Percentiles rank a stretch among this genome's conserved stretches.
phyloP scores from a whole-genome alignment of 1,140 invertebrate genomes.

The Pemphigus obesinymphae region DNA sequence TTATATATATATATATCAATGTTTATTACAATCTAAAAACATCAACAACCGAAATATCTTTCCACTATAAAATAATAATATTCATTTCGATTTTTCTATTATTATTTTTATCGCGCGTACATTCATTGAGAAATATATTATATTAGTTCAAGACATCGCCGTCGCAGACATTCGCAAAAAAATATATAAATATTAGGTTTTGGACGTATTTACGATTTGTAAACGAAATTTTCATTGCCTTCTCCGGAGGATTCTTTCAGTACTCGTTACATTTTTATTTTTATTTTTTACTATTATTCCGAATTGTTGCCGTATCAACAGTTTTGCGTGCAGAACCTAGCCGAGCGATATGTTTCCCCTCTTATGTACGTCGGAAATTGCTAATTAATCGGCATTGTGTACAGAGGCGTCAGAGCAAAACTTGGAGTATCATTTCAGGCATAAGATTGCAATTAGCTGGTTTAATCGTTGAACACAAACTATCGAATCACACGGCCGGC shows the following conservation, averaged over 20 bases:
- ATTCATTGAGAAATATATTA: too few species aligned
- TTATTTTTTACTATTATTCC: neutral
- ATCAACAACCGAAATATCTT: neutral
- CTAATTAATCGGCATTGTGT: conserved; percentile 40
- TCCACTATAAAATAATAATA: too few species aligned
- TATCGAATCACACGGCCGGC: conserved; percentile 40
- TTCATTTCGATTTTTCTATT: too few species aligned
- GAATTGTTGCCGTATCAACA: conserved; percentile 21
- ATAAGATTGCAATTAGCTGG: conserved; percentile 40
- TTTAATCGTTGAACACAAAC: conserved; percentile 42
- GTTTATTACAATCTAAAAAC: neutral
- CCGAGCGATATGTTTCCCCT: neutral
- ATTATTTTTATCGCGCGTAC: too few species aligned
- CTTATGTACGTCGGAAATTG: conserved; percentile 18
- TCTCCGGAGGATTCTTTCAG: neutral
- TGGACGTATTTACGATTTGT: too few species aligned
- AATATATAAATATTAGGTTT: too few species aligned
- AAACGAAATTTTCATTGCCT: too few species aligned
- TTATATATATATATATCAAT: too few species aligned
- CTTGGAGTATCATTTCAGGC: conserved; percentile 41
- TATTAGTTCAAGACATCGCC: too few species aligned
- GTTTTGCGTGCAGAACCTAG: neutral
- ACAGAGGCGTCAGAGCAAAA: conserved; percentile 38
- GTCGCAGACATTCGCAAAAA: too few species aligned
- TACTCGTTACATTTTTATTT: neutral